Percentiles rank a stretch among this genome's conserved stretches.
phyloP scores from a whole-genome alignment of 2,888 invertebrate species.

The Hyalella azteca region DNA sequence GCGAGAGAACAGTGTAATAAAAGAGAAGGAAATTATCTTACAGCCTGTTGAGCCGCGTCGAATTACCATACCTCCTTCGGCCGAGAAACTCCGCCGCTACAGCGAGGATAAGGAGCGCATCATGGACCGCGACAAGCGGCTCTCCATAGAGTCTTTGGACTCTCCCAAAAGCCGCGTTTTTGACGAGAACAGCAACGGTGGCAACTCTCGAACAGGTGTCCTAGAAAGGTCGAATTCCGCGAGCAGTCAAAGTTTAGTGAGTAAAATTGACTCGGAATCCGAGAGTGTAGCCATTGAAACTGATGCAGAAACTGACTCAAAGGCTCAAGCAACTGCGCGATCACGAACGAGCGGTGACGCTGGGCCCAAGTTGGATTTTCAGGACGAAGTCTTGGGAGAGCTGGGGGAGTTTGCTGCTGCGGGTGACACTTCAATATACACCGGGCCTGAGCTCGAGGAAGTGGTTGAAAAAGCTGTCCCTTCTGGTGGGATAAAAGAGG shows the following conservation, averaged over 20 bases:
- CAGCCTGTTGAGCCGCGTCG: constrained; percentile 44
- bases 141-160: constrained; percentile 22
- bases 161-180: constrained; percentile 40
- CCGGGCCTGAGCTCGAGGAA: constrained; percentile 41
- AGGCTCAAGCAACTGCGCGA: background rate
- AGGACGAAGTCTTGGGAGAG: constrained; percentile 56
- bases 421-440: constrained; percentile 58
- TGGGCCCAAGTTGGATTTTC: constrained; percentile 44
- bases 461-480: constrained; percentile 38
- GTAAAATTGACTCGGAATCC: constrained; percentile 12
- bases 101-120: constrained; percentile 52
- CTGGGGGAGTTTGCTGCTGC: constrained; percentile 56
- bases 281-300: constrained; percentile 22
- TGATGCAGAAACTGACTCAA: background rate
- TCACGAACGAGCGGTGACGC: background rate
- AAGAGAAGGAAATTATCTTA: constrained; percentile 19
- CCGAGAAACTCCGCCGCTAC: constrained; percentile 54
- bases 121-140: constrained; percentile 37
- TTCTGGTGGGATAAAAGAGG: constrained; percentile 38
- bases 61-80: constrained; percentile 56
- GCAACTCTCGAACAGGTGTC: constrained; percentile 46
- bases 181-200: constrained; percentile 54
- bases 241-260: constrained; percentile 8
- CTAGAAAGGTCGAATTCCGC: background rate
- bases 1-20: background rate